Evolutionary conservation across 1,140 invertebrate species (phyloP), one percentile per base, ranked within the genome.

Genomic region (Drosophila teissieri): DNA sequence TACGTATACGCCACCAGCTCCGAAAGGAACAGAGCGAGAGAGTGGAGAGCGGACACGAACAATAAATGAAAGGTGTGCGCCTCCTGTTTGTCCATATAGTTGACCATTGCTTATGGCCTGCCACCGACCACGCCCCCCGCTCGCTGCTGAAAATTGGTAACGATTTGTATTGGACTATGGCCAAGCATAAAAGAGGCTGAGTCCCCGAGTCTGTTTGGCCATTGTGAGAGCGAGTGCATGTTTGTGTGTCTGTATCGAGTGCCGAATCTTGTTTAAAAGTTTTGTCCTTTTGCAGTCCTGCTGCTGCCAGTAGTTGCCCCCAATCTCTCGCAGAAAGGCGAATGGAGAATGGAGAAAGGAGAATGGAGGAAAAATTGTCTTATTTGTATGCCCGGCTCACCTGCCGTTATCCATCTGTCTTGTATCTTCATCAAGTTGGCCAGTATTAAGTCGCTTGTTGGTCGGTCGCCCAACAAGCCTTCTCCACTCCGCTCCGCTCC

Each of bases 31-130:
- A 54, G 40, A 27, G 37, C 34, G n/a, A n/a, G 57, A 10, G 27
- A 44, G 24, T 45, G 12, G 36, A 40, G 60, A 22, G 17, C 27
- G 42, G 40, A 77, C 60, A 64, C 36, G 78, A 79, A 76, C 79
- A 86, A 86, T 88, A 86, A 86, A 86, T 88, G 83, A 86, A 86
- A 88, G 83, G 83, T 86, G 83, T 86, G 79, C 49, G 82, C 82
- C 78, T 70, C 82, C 56, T 83, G 70, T 86, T 86, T 86, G 83
- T 64, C 72, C 83, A 74, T 84, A 77, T 61, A 86, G 74, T 83
- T 88, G 83, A 86, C 79, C 83, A 81, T 86, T 86, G 83, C 83
- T 86, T 86, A 82, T 86, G 65, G 80, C 48, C 48, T 54, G 40
- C 62, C 63, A 62, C 73, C 54, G 73, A 55, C 46, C 53, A 73